A percentile compares a stretch with the other conserved stretches of the same genome.
Evolutionary conservation across 2,888 invertebrate genomes (phyloP).

Genomic region (Scotopteryx bipunctaria): DNA sequence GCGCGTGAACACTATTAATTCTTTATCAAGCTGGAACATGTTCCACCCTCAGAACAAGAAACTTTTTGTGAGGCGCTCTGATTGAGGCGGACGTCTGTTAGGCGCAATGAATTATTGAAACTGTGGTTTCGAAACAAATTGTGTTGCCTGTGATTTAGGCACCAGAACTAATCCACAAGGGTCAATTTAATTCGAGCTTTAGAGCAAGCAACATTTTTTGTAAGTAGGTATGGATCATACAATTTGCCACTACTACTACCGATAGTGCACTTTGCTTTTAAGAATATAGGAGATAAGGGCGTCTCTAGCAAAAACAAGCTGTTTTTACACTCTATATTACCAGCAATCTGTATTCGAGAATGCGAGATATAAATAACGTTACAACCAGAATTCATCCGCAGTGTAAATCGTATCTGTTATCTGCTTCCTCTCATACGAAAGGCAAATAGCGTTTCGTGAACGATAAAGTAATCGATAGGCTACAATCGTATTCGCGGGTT

Average conservation of each 20-base stretch:
- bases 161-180: too few relatives aligned
- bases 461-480: conserved; percentile 31
- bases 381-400: conserved; percentile 25
- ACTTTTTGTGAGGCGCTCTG: background rate
- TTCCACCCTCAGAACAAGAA: background rate
- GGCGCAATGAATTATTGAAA: background rate
- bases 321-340: background rate
- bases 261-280: too few relatives aligned
- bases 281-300: too few relatives aligned
- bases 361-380: conserved; percentile 27
- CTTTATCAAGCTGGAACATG: conserved; percentile 9
- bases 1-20: conserved; percentile 35
- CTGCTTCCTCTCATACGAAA: conserved; percentile 26
- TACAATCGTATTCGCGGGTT: conserved; percentile 27
- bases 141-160: too few relatives aligned
- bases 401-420: conserved; percentile 27
- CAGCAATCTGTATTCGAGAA: conserved; percentile 18
- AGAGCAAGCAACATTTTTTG: too few relatives aligned
- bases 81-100: background rate
- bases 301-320: background rate
- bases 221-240: too few relatives aligned
- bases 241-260: too few relatives aligned
- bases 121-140: background rate
- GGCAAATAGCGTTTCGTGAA: conserved; percentile 28
- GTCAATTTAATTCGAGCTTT: too few relatives aligned